A percentile compares a stretch with the other conserved stretches of the same genome.
These are phyloP conservation scores for Lindbergichthys nudifrons DNA, from an alignment of 2,797 vertebrate genomes.

Conservation along the genomic window DNA sequence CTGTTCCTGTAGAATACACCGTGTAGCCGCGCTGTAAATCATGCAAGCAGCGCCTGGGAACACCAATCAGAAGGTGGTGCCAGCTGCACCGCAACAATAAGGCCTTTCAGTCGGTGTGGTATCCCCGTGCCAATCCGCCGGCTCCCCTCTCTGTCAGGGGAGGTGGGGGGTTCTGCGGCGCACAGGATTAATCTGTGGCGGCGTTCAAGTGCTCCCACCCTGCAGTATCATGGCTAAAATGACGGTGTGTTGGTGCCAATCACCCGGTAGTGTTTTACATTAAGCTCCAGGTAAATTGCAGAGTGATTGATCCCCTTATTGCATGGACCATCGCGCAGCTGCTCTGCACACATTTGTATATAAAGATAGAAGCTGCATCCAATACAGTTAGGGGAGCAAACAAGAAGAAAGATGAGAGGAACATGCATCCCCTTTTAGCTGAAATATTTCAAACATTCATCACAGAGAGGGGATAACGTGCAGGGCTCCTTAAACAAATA, in stretches of 20 bases:
- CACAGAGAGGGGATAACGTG: background rate
- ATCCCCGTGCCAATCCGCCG: slow-evolving; percentile 68
- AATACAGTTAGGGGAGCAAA: background rate
- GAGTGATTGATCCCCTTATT: slow-evolving; percentile 32
- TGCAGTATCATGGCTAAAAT: slow-evolving; percentile 16
- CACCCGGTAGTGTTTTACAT: slow-evolving; percentile 15
- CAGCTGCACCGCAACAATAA: slow-evolving; percentile 80
- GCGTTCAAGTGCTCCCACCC: slow-evolving; percentile 31
- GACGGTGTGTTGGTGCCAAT: background rate
- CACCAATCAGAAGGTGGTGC: slow-evolving; percentile 63
- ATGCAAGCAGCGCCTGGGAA: slow-evolving; percentile 46
- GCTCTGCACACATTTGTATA: slow-evolving; percentile 27
- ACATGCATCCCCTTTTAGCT: background rate
- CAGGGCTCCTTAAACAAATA: background rate
- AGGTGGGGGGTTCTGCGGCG: slow-evolving; percentile 41
- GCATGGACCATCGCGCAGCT: slow-evolving; percentile 27
- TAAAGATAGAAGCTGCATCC: background rate
- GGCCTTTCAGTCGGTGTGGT: slow-evolving; percentile 70
- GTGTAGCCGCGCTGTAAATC: slow-evolving; percentile 27
- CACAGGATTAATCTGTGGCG: slow-evolving; percentile 56
- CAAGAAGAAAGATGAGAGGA: background rate
- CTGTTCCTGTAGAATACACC: slow-evolving; percentile 5
- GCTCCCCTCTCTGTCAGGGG: slow-evolving; percentile 37
- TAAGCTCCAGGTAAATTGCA: slow-evolving; percentile 1
- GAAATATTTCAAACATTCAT: background rate